phyloP scores from a whole-genome alignment of 1,140 invertebrate species.

The Solenopsis invicta region DNA sequence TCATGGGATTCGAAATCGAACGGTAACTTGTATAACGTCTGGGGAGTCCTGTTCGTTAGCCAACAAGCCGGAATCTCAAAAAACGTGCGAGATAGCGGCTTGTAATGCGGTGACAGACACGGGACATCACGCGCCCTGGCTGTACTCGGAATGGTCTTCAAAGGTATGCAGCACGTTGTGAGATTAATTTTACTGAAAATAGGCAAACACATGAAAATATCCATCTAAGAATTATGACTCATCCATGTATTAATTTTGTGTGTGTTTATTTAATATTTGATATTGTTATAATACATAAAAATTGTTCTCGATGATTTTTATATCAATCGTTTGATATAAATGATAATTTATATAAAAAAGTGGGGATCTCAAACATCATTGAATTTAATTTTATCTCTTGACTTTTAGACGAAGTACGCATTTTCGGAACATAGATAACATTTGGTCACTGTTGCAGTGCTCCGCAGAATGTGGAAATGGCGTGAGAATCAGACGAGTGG shows the following conservation, averaged over 20 bases:
- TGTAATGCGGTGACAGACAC: slow-evolving; percentile 63
- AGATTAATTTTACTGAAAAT: neutral
- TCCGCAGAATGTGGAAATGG: slow-evolving; percentile 80
- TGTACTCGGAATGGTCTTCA: slow-evolving; percentile 82
- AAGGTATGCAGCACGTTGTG: slow-evolving; percentile 71
- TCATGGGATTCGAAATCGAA: slow-evolving; percentile 78
- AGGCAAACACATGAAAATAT: neutral
- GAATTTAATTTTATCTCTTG: neutral
- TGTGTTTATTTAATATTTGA: neutral
- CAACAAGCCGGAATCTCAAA: slow-evolving; percentile 78
- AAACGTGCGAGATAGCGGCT: slow-evolving; percentile 75
- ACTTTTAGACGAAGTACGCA: neutral
- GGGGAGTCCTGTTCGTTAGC: slow-evolving; percentile 76
- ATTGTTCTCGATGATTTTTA: too few relatives aligned
- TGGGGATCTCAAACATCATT: neutral
- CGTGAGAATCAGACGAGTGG: slow-evolving; percentile 84
- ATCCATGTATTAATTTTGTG: neutral
- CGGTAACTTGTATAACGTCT: slow-evolving; percentile 82
- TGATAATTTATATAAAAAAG: neutral
- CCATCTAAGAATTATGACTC: neutral
- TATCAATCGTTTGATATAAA: neutral
- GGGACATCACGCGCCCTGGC: slow-evolving; percentile 75
- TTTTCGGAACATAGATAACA: neutral
- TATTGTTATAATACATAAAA: too few relatives aligned
- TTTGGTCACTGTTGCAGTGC: slow-evolving; percentile 75